phyloP scores from a whole-genome alignment of 1,140 invertebrate genomes.

The Archegozetes longisetosus region DNA sequence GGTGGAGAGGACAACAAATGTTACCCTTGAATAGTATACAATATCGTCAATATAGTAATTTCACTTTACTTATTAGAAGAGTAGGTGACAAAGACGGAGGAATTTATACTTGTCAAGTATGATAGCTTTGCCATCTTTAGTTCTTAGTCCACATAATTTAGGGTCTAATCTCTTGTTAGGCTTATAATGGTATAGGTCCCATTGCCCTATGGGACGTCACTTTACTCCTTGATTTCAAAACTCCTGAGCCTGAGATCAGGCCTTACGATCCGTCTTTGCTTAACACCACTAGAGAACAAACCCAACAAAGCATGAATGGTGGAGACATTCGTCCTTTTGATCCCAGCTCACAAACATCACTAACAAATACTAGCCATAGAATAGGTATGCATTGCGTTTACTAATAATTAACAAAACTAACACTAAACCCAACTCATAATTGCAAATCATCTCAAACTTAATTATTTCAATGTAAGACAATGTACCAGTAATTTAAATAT shows the following conservation, averaged over 20 bases:
- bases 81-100: constrained; percentile 54
- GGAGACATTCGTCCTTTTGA: background rate
- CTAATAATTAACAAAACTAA: constrained; percentile 1
- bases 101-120: constrained; percentile 24
- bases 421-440: too few relatives aligned
- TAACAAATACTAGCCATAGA: background rate
- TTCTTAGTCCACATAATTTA: background rate
- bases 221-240: constrained; percentile 28
- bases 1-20: constrained; percentile 55
- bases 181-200: constrained; percentile 60
- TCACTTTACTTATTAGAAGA: constrained; percentile 49
- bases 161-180: constrained; percentile 30
- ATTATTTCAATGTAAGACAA: background rate
- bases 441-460: too few relatives aligned
- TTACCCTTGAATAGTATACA: constrained; percentile 46
- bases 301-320: background rate
- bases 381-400: background rate
- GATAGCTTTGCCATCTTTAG: background rate
- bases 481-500: background rate
- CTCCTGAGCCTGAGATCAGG: constrained; percentile 3
- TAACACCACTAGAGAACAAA: background rate
- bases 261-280: background rate
- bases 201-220: constrained; percentile 54
- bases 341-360: background rate
- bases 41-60: constrained; percentile 55